Percentiles rank a stretch among this genome's conserved stretches.
Evolutionary conservation across 2,888 invertebrate genomes (phyloP).

Genomic region (Pogonocherus hispidulus): DNA sequence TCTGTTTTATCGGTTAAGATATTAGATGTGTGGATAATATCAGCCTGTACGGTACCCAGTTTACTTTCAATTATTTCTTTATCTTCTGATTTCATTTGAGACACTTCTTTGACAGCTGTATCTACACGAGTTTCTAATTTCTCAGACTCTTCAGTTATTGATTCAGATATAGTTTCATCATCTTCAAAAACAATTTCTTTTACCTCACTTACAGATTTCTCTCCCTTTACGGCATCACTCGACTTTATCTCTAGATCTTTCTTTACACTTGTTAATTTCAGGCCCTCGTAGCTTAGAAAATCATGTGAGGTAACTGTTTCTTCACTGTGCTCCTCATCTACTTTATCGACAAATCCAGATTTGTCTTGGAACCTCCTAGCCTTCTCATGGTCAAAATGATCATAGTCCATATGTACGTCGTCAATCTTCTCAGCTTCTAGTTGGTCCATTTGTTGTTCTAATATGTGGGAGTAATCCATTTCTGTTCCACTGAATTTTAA

Average conservation of each 20-base stretch:
- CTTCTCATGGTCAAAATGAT: slow-evolving; percentile 52
- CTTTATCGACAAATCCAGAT: slow-evolving; percentile 55
- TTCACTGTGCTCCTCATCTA: slow-evolving; percentile 58
- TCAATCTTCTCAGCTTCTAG: slow-evolving; percentile 69
- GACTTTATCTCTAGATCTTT: slow-evolving; percentile 57
- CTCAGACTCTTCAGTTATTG: slow-evolving; percentile 50
- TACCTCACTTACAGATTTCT: slow-evolving; percentile 54
- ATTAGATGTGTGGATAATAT: slow-evolving; percentile 32
- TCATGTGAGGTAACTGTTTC: slow-evolving; percentile 55
- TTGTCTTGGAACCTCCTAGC: slow-evolving; percentile 55
- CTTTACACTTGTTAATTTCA: slow-evolving; percentile 57
- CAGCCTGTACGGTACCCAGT: slow-evolving; percentile 34
- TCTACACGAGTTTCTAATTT: slow-evolving; percentile 53
- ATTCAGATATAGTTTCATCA: slow-evolving; percentile 59
- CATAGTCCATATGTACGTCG: slow-evolving; percentile 64
- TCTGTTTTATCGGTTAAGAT: slow-evolving; percentile 33
- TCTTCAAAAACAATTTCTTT: slow-evolving; percentile 60
- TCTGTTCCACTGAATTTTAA: slow-evolving; percentile 79
- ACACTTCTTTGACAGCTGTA: slow-evolving; percentile 43
- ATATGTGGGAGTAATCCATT: slow-evolving; percentile 73
- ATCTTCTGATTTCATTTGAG: slow-evolving; percentile 31
- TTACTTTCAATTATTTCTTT: slow-evolving; percentile 29
- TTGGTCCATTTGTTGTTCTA: slow-evolving; percentile 67
- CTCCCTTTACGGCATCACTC: slow-evolving; percentile 58
- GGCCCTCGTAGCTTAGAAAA: slow-evolving; percentile 54